A percentile compares a stretch with the other conserved stretches of the same genome.
These are phyloP conservation scores for Globia sparganii DNA, from an alignment of 2,888 invertebrate genomes.

Conservation along the genomic window DNA sequence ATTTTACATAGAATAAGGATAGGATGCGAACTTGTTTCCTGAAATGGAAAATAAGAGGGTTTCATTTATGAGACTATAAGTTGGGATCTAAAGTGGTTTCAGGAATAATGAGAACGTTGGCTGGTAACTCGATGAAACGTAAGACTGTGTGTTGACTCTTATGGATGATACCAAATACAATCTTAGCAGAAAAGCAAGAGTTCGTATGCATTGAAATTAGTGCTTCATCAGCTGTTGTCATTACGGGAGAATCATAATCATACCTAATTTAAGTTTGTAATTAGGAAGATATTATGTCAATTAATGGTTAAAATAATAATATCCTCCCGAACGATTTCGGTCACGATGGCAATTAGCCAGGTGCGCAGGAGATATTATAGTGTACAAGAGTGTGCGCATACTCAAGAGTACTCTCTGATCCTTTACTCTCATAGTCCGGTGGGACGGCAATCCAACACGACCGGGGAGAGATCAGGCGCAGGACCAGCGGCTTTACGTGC, in stretches of 20 bases:
- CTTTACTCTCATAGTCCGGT: no score
- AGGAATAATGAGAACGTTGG: slow-evolving; percentile 28
- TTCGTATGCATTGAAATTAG: not conserved
- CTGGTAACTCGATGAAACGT: slow-evolving; percentile 20
- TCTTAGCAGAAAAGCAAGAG: no score
- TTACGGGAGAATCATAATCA: not conserved
- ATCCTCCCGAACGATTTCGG: no score
- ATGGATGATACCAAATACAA: not conserved
- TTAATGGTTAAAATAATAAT: not conserved
- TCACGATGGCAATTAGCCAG: no score
- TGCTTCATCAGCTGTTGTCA: not conserved
- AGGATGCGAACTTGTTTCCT: slow-evolving; percentile 17
- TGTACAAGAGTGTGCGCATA: no score
- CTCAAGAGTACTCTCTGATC: no score
- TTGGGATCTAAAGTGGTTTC: slow-evolving; percentile 31
- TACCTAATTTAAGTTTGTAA: not conserved
- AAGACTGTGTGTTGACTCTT: not conserved
- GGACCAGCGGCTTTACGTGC: no score
- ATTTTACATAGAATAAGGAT: slow-evolving; percentile 18
- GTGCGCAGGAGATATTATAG: no score
- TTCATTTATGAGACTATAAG: slow-evolving; percentile 26
- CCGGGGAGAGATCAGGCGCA: no score
- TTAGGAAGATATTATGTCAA: not conserved
- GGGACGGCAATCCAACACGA: no score
- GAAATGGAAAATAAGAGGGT: slow-evolving; percentile 34